These are phyloP conservation scores for Aphelenchoides bicaudatus DNA, from an alignment of 2,888 invertebrate genomes.

Conservation along the genomic window DNA sequence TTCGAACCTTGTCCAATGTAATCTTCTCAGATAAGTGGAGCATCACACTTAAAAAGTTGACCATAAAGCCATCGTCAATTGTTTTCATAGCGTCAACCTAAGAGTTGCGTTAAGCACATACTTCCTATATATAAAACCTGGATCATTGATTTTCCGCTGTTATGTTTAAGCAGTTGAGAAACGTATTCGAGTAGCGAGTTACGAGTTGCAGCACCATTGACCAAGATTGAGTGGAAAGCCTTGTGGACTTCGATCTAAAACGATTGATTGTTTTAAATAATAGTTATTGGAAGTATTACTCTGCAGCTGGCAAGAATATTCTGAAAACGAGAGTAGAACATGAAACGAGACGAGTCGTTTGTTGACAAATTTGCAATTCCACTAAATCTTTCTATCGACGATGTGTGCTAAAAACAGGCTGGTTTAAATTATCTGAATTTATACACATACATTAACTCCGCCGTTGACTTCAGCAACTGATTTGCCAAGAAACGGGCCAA, in stretches of 20 bases:
- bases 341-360: slow-evolving; percentile 51
- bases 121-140: not conserved
- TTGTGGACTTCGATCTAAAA: slow-evolving; percentile 71
- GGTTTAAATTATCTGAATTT: not conserved
- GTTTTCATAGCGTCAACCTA: slow-evolving; percentile 77
- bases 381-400: slow-evolving; percentile 63
- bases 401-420: slow-evolving; percentile 9
- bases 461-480: slow-evolving; percentile 28
- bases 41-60: slow-evolving; percentile 84
- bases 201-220: slow-evolving; percentile 77
- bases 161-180: slow-evolving; percentile 73
- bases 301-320: slow-evolving; percentile 12
- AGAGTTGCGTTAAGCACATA: slow-evolving; percentile 21
- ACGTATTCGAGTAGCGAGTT: slow-evolving; percentile 77
- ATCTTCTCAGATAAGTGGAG: slow-evolving; percentile 83
- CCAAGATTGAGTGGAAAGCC: slow-evolving; percentile 77
- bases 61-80: slow-evolving; percentile 89
- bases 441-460: slow-evolving; percentile 24
- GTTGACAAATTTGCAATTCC: slow-evolving; percentile 61
- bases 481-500: slow-evolving; percentile 81
- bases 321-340: slow-evolving; percentile 15
- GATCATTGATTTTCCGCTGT: slow-evolving; percentile 65
- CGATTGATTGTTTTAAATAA: not conserved
- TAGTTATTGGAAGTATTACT: slow-evolving; percentile 18
- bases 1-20: slow-evolving; percentile 71